These are phyloP conservation scores for Drepanosiphum platanoidis DNA, from an alignment of 2,888 invertebrate species.

Conservation along the genomic window DNA sequence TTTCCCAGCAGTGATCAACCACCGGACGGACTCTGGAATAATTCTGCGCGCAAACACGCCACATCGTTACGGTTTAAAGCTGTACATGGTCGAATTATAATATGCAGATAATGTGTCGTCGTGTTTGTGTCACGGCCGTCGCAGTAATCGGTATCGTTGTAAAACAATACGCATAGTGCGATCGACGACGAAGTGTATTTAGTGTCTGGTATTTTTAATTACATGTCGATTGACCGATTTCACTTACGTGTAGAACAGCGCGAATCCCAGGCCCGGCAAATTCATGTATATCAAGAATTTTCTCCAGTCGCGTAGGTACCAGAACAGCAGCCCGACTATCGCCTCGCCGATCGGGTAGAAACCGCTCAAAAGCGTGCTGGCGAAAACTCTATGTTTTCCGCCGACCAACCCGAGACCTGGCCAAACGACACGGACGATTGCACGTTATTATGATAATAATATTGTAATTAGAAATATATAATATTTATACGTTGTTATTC, in stretches of 20 bases:
- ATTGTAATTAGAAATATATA: no score
- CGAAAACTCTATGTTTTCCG: constrained; percentile 54
- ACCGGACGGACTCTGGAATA: constrained; percentile 61
- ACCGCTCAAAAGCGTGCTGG: constrained; percentile 49
- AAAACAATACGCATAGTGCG: not conserved
- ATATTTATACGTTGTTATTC: not conserved
- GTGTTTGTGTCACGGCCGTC: not conserved
- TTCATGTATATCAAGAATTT: constrained; percentile 59
- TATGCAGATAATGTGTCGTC: not conserved
- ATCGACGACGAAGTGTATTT: not conserved
- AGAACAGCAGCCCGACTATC: constrained; percentile 47
- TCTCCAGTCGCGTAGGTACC: constrained; percentile 62
- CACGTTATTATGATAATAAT: no score
- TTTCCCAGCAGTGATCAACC: constrained; percentile 55
- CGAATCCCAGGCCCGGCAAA: constrained; percentile 57
- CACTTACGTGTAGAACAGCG: constrained; percentile 47
- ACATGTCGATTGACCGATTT: no score
- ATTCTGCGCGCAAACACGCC: constrained; percentile 17
- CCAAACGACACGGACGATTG: not conserved
- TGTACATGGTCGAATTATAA: not conserved
- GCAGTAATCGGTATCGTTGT: not conserved
- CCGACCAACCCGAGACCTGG: constrained; percentile 59
- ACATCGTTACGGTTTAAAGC: not conserved
- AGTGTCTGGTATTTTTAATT: no score
- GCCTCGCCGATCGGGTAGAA: constrained; percentile 62